These are phyloP conservation scores for Callithrix jacchus DNA, from an alignment of 2,113 vertebrate species.

Conservation along the genomic window DNA sequence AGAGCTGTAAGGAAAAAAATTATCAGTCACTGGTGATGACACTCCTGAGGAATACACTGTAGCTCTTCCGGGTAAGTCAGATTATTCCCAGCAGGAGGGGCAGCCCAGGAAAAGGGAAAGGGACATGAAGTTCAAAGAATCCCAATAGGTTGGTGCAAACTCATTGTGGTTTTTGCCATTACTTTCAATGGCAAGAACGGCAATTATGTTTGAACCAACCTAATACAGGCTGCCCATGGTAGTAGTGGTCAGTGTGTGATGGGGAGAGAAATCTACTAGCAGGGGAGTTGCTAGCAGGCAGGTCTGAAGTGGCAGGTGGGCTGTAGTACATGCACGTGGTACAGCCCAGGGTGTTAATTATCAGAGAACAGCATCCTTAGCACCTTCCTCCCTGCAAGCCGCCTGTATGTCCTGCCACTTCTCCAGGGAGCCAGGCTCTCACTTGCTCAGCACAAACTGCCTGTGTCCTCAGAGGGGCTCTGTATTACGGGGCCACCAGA, in stretches of 20 bases:
- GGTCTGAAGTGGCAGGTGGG: accelerated
- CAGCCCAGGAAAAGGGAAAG: accelerated
- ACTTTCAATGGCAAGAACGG: too few species aligned
- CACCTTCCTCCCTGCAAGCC: not conserved
- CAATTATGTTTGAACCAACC: too few species aligned
- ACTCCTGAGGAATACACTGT: not conserved
- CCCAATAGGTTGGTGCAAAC: too few species aligned
- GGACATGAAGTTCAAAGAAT: accelerated
- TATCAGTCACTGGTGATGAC: too few species aligned
- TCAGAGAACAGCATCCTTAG: not conserved
- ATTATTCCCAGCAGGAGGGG: not conserved
- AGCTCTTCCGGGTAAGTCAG: not conserved
- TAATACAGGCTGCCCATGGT: accelerated
- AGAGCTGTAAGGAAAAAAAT: not conserved
- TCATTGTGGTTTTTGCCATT: too few species aligned
- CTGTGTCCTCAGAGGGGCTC: not conserved
- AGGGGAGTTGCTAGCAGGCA: accelerated
- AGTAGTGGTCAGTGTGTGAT: accelerated
- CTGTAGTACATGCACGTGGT: too few species aligned
- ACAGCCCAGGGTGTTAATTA: accelerated
- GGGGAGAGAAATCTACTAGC: accelerated
- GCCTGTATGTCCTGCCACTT: not conserved
- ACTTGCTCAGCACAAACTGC: not conserved
- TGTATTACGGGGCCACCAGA: not conserved
- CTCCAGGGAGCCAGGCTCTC: not conserved